These are phyloP conservation scores for Habropoda laboriosa DNA, from an alignment of 1,140 invertebrate species.

Conservation along the genomic window DNA sequence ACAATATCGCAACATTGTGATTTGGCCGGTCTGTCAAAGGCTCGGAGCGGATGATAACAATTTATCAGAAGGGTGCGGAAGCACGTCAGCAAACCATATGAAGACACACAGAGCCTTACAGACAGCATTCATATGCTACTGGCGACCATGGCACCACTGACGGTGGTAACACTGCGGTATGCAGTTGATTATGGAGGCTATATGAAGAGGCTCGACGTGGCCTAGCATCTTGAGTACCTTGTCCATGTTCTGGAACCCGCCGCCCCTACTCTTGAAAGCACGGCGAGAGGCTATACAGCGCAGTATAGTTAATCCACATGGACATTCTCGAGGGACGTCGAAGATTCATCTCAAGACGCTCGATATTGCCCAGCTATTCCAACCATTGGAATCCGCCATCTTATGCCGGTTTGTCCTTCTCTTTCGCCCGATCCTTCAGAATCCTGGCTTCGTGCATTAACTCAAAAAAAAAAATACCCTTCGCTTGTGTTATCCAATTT, in stretches of 20 bases:
- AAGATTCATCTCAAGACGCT: slow-evolving; percentile 71
- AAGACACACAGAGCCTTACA: slow-evolving; percentile 32
- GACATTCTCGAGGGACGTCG: slow-evolving; percentile 64
- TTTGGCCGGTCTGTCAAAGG: background rate
- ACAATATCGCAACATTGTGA: background rate
- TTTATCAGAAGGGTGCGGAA: background rate
- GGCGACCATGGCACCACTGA: slow-evolving; percentile 67
- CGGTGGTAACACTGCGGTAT: slow-evolving; percentile 75
- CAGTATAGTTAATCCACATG: slow-evolving; percentile 69
- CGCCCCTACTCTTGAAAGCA: slow-evolving; percentile 52
- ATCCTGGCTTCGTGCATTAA: slow-evolving; percentile 10
- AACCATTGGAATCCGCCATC: slow-evolving; percentile 51
- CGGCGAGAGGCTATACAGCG: slow-evolving; percentile 59
- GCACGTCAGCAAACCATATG: background rate
- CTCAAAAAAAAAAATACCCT: background rate
- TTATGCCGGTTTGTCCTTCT: slow-evolving; percentile 22
- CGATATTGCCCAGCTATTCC: slow-evolving; percentile 61
- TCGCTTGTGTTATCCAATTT: background rate
- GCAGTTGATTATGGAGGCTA: slow-evolving; percentile 77
- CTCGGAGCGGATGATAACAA: background rate
- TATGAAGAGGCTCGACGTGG: slow-evolving; percentile 76
- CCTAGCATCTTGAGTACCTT: slow-evolving; percentile 76
- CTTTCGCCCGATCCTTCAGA: slow-evolving; percentile 21
- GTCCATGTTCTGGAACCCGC: slow-evolving; percentile 62
- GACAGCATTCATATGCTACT: slow-evolving; percentile 72